Conservation (phyloP, 1,140 invertebrate genomes). For the Drosophila pseudoananassae region DNA sequence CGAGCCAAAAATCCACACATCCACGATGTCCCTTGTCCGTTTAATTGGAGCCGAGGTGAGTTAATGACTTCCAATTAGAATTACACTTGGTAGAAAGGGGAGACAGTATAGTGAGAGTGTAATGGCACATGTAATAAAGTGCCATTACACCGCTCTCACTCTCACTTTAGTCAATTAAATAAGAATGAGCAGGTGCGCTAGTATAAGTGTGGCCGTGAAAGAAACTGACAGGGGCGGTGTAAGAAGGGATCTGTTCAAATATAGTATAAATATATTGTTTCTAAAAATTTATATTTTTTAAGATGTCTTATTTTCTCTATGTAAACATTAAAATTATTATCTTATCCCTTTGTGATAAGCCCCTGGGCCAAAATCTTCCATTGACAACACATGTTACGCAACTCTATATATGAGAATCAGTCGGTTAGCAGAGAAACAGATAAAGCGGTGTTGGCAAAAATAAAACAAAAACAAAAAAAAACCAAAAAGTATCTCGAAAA, state of each 20-base stretch:
- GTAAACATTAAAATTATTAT: not conserved
- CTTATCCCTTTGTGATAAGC: not conserved
- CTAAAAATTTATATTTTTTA: not conserved
- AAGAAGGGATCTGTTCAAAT: not conserved
- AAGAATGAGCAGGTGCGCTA: not conserved
- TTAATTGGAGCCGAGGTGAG: slow-evolving; percentile 78
- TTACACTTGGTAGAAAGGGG: not conserved
- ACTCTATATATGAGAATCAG: slow-evolving; percentile 12
- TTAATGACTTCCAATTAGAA: not conserved
- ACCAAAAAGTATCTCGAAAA: slow-evolving; percentile 15
- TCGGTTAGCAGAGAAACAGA: slow-evolving; percentile 11
- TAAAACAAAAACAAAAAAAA: slow-evolving; percentile 15
- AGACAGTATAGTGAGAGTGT: not conserved
- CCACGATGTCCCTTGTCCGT: slow-evolving; percentile 75
- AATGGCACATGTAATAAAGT: slow-evolving; percentile 1
- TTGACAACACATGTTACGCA: slow-evolving; percentile 69
- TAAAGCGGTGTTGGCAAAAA: slow-evolving; percentile 38
- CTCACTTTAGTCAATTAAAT: not conserved
- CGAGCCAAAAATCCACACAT: slow-evolving; percentile 2
- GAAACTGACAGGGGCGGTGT: not conserved
- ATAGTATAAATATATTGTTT: not conserved
- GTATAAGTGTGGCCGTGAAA: slow-evolving; percentile 22
- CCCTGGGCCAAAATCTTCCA: slow-evolving; percentile 19
- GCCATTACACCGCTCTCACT: slow-evolving; percentile 3
- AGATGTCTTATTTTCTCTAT: not conserved